Percentiles rank a stretch among this genome's conserved stretches.
These are phyloP conservation scores for Neogale vison DNA, from an alignment of 2,113 vertebrate genomes.

Conservation along the genomic window DNA sequence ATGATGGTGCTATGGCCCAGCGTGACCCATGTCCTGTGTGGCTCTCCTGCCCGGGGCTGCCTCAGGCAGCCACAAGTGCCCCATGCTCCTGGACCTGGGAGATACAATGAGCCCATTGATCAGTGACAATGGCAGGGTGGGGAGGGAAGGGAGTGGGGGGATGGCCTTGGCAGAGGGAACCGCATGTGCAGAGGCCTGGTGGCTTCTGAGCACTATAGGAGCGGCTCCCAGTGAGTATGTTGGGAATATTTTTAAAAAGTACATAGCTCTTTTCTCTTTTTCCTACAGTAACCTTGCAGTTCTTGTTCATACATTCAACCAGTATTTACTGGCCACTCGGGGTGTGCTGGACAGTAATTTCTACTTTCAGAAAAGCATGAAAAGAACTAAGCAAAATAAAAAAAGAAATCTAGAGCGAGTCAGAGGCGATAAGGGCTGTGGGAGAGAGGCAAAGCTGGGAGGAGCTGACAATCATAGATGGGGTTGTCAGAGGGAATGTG, in stretches of 20 bases:
- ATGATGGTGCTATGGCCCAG: rapidly evolving
- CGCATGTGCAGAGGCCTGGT: not conserved
- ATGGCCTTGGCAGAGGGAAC: not conserved
- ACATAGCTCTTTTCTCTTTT: not conserved
- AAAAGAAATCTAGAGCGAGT: not conserved
- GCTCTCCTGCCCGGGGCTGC: not conserved
- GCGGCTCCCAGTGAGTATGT: not conserved
- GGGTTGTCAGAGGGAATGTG: not conserved
- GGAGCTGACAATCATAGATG: rapidly evolving
- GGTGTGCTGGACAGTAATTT: not conserved
- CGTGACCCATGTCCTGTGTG: rapidly evolving
- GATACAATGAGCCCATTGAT: not conserved
- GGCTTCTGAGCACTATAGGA: not conserved
- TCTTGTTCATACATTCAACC: not conserved
- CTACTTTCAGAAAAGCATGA: not conserved
- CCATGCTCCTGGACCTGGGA: not conserved
- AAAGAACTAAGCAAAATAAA: not conserved
- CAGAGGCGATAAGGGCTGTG: not conserved
- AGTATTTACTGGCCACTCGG: not conserved
- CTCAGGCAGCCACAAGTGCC: not conserved
- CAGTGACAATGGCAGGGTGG: not conserved
- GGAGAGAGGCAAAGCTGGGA: not conserved
- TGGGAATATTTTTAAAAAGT: not conserved
- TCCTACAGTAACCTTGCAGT: not conserved
- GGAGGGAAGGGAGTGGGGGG: rapidly evolving